phyloP scores from a whole-genome alignment of 1,140 invertebrate species.

The Calosoma granatense region DNA sequence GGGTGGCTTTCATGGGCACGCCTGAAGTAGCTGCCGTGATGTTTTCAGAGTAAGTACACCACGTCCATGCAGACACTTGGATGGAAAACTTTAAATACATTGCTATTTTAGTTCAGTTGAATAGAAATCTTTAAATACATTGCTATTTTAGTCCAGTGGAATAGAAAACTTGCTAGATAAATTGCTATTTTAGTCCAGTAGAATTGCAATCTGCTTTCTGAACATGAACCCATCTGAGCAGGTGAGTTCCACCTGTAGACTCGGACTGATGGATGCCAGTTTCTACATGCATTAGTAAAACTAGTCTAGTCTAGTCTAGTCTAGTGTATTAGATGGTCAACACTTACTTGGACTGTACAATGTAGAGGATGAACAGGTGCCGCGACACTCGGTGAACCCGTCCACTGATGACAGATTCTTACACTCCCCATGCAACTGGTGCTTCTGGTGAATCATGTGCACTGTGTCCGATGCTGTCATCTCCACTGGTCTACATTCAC shows the following conservation, averaged over 20 bases:
- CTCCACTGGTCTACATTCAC: slow-evolving; percentile 40
- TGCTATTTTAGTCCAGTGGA: too few species aligned
- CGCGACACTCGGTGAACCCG: slow-evolving; percentile 53
- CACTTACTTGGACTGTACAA: slow-evolving; percentile 49
- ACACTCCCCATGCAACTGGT: slow-evolving; percentile 44
- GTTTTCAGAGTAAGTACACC: slow-evolving; percentile 62
- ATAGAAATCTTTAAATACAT: too few species aligned
- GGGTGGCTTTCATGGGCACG: slow-evolving; percentile 82
- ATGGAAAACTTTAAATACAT: too few species aligned
- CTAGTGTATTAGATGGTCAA: slow-evolving; percentile 3
- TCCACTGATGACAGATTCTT: slow-evolving; percentile 44
- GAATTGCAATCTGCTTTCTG: slow-evolving; percentile 39
- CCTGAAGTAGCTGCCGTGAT: slow-evolving; percentile 67
- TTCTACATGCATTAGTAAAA: slow-evolving; percentile 30
- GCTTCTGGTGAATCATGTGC: slow-evolving; percentile 38
- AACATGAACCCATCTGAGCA: slow-evolving; percentile 43
- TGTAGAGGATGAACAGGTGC: slow-evolving; percentile 52
- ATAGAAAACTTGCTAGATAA: background rate
- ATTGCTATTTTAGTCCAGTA: slow-evolving; percentile 31
- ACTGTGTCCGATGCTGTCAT: slow-evolving; percentile 42
- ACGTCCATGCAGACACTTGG: slow-evolving; percentile 9
- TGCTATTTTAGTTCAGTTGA: too few species aligned
- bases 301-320: background rate
- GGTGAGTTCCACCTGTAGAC: slow-evolving; percentile 38
- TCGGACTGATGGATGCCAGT: slow-evolving; percentile 38